phyloP scores from a whole-genome alignment of 2,888 invertebrate species.

The Strigamia maritima region DNA sequence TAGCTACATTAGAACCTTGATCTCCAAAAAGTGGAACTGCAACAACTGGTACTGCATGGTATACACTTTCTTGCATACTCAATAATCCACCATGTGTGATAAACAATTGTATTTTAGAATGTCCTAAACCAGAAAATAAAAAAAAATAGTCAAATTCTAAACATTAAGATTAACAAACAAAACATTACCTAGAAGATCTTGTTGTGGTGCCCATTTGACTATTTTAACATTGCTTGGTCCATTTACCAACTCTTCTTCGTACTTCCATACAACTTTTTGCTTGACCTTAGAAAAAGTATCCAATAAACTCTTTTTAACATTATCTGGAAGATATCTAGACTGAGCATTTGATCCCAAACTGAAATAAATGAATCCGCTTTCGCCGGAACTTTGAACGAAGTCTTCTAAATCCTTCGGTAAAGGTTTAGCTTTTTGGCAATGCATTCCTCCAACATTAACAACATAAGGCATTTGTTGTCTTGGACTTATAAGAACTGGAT shows the following conservation, averaged over 20 bases:
- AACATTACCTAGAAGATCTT: constrained; percentile 35
- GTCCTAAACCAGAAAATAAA: not conserved
- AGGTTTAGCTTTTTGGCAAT: constrained; percentile 35
- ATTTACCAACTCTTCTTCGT: not conserved
- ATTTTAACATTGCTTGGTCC: not conserved
- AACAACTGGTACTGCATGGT: not conserved
- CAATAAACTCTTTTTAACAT: not conserved
- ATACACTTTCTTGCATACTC: not conserved
- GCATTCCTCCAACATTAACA: constrained; percentile 40
- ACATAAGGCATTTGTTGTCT: constrained; percentile 38
- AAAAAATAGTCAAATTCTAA: not conserved
- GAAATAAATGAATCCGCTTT: constrained; percentile 7
- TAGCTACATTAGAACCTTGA: not conserved
- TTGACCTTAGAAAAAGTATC: not conserved
- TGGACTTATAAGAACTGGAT: constrained; percentile 34
- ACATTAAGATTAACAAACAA: not conserved
- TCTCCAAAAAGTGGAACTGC: constrained; percentile 2
- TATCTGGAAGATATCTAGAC: not conserved
- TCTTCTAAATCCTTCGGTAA: constrained; percentile 37
- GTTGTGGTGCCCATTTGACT: constrained; percentile 17
- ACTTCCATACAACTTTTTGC: constrained; percentile 35
- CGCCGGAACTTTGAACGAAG: not conserved
- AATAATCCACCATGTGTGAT: constrained; percentile 13
- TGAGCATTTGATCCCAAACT: constrained; percentile 32
- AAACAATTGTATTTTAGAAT: not conserved